Evolutionary conservation across 1,140 invertebrate species (phyloP), one percentile per base, ranked within the genome.

Genomic region (Aleiodes sp.): DNA sequence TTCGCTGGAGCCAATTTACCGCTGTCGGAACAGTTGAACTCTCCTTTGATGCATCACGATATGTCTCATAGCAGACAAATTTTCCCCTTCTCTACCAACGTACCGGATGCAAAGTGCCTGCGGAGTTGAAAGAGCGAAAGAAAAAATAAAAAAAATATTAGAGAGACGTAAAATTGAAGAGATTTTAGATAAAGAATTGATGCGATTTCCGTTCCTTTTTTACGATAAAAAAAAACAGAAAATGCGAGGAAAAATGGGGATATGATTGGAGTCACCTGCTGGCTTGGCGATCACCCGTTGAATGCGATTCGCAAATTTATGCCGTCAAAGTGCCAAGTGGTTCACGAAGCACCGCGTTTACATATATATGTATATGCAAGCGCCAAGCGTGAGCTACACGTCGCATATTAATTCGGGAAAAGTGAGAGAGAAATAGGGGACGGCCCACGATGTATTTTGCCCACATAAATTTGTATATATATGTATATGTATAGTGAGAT

Each of bases 351-450:
- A 65, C 43, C 46, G 62, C n/a, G n/a, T n/a, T n/a, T n/a, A n/a
- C n/a, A n/a, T n/a, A n/a, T n/a, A 37, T 19, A 60, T 19, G 16
- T 24, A 28, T 35, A 39, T 26, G 26, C 35, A 21, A 41, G 31
- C 26, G n/a, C n/a, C n/a, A n/a, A n/a, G n/a, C 37, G 33, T 43
- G 0, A 35, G 41, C 33, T 19, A 52, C 35, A 59, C 12, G 65
- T 60, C 39, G 70, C 65, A 72, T 72, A 72, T 72, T 72, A 72
- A 72, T 72, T 60, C 46, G 60, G 35, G 35, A n/a, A n/a, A n/a
- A n/a, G n/a, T 19, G 31, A 28, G 39, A 56, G 61, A 56, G 41
- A 46, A 31, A 31, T 16, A 9, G 21, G 10, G 26, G 46, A 28
- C 37, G n/a, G n/a, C n/a, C n/a, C n/a, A n/a, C 60, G 56, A 29